Base-by-base conservation (phyloP, 2,797 vertebrate genomes). In the Anolis apletophallus region DNA sequence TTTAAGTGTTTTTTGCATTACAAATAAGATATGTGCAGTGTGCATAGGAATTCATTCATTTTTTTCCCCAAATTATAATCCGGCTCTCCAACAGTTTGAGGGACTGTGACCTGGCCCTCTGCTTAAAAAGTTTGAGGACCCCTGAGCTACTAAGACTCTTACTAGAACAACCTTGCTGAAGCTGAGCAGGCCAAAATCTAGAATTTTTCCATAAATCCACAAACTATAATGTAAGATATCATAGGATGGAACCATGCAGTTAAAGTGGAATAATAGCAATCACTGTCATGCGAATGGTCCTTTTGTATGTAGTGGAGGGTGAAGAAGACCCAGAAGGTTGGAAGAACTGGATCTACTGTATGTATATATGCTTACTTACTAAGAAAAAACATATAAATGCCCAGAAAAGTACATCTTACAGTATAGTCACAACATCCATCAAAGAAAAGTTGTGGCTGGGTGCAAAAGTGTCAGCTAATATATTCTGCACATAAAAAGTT, bases 351-450 rank as follows among this genome's bases (percentile, higher is more conserved):
- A n/a, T n/a, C n/a, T n/a, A n/a, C 3, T 64, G 16, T 76, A 40
- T 76, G 57, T 67, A 54, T 61, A 29, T 19, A 59, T 40, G 73
- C 6, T 36, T 32, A 34, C 3, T 74, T 21, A 74, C 67, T 26
- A 9, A 61, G 59, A n/a, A 88, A 78, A 64, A 85, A 76, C n/a
- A n/a, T 57, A 21, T 26, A 69, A 55, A 84, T 81, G 80, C 52
- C n/a, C 81, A 83, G 11, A 52, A 40, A 77, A 46, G 61, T 1
- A n/a, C 12, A 76, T 17, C 59, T 88, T 74, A 74, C 14, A 77
- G 32, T 21, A 26, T 2, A 57, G 88, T 72, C 9, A 16, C 29
- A 34, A 21, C 73, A 82, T 46, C 6, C 79, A 84, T 46, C 85
- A 71, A 59, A 90, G 50, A 88, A 72, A 8, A 21, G 34, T 7